Base-by-base conservation (phyloP, 2,888 invertebrate genomes). In the Lissonota sp. region DNA sequence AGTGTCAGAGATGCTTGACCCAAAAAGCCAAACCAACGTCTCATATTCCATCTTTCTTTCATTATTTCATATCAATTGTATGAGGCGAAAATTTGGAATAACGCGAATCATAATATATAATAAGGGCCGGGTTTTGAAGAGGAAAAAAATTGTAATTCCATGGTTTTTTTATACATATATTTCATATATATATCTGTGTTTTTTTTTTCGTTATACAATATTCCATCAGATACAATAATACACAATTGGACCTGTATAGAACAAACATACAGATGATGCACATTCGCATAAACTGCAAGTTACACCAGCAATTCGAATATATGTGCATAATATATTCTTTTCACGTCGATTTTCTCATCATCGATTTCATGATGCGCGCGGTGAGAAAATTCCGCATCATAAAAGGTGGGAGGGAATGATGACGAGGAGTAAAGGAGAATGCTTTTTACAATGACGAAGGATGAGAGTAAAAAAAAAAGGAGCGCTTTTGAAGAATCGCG, bases 211-310 rank as follows among this genome's bases (percentile, higher is more conserved):
- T 88, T 88, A 87, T 88, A 90, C 88, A 89, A 89, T 90, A 88
- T 87, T 87, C 87, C 89, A 88, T 88, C 89, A 89, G 89, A 90
- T 90, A 91, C 89, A 91, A 90, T 90, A 88, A 89, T 90, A 91
- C 88, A 90, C 88, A 71, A 67, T 89, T 89, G 87, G 88, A 90
- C 88, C 88, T 90, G 90, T 86, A 87, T 90, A 89, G 89, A 90
- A 90, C 88, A 87, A 89, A 90, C 89, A 90, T 86, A 91, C 88
- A 90, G 88, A 90, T 88, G 89, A 90, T 90, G 90, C 88, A 90
- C 89, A 86, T 88, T 88, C 84, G 85, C 86, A 87, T 87, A 89
- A n/a, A 88, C 87, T 88, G 90, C 87, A 87, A 87, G 86, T 87
- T 90, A 87, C 87, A 89, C 85, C 87, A 88, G 86, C 87, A 88